phyloP scores from a whole-genome alignment of 2,888 invertebrate genomes.

The Andricus quercusramuli region DNA sequence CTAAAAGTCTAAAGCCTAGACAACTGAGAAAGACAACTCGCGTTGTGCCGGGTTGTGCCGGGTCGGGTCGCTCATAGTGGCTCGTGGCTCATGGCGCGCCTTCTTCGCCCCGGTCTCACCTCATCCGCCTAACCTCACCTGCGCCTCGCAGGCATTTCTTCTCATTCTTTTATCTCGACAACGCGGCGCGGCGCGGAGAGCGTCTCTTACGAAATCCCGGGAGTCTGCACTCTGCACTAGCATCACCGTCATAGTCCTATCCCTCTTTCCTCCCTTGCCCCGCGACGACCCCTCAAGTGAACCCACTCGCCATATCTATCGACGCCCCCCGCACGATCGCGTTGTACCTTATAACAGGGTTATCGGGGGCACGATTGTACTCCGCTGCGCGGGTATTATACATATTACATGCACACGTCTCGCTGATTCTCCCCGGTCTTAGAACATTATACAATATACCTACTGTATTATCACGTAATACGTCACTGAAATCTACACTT shows the following conservation, averaged over 20 bases:
- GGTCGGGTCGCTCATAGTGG: conserved; percentile 58
- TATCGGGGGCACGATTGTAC: conserved; percentile 54
- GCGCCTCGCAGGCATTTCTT: conserved; percentile 72
- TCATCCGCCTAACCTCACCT: conserved; percentile 65
- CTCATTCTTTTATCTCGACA: conserved; percentile 62
- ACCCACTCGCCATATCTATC: conserved; percentile 29
- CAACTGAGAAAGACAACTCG: conserved; percentile 57
- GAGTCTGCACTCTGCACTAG: conserved; percentile 54
- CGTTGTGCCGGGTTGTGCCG: conserved; percentile 60
- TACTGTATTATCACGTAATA: conserved; percentile 38
- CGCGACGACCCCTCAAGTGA: conserved; percentile 3
- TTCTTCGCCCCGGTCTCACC: conserved; percentile 61
- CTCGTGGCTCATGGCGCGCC: conserved; percentile 60
- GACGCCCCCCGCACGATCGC: conserved; percentile 48
- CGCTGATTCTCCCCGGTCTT: conserved; percentile 18
- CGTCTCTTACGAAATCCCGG: conserved; percentile 69
- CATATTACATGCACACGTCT: conserved; percentile 39
- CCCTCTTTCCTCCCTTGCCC: background rate
- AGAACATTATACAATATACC: conserved; percentile 37
- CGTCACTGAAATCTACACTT: background rate
- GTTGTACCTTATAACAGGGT: conserved; percentile 53
- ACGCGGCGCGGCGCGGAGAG: conserved; percentile 67
- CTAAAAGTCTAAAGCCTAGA: conserved; percentile 1
- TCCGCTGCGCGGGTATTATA: conserved; percentile 32
- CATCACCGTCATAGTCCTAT: conserved; percentile 26